Conservation (phyloP, 2,888 invertebrate species). For the Cyclophora albipunctata region DNA sequence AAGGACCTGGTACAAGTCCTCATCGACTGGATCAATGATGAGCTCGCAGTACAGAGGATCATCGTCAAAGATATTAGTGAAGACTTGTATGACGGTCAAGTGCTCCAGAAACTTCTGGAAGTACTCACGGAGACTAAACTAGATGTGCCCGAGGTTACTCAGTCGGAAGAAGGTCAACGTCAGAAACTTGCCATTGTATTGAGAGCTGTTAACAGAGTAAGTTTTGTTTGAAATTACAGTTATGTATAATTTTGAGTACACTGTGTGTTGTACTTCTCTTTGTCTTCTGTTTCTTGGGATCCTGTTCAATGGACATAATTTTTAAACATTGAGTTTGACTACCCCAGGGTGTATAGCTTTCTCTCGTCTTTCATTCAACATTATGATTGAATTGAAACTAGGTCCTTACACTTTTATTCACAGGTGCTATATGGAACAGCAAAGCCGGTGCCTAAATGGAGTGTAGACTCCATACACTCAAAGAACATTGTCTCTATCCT, state of each 20-base stretch:
- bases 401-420: conserved; percentile 7
- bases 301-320: too few relatives aligned
- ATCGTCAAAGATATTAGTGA: conserved; percentile 97
- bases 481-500: conserved; percentile 97
- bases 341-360: not conserved
- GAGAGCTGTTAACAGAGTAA: conserved; percentile 89
- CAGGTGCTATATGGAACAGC: conserved; percentile 82
- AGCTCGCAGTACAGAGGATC: conserved; percentile 95
- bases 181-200: conserved; percentile 94
- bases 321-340: not conserved
- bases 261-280: too few relatives aligned
- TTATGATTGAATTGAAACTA: not conserved
- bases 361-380: not conserved
- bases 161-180: conserved; percentile 97
- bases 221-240: conserved; percentile 2
- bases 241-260: too few relatives aligned
- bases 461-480: conserved; percentile 95
- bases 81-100: conserved; percentile 98
- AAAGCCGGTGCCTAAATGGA: conserved; percentile 93
- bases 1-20: conserved; percentile 89
- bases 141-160: conserved; percentile 98
- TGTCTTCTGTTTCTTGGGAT: too few relatives aligned
- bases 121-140: conserved; percentile 91
- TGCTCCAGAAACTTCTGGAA: conserved; percentile 82
- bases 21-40: conserved; percentile 99